Conservation (phyloP, 2,888 invertebrate genomes). For the Hyles lineata region DNA sequence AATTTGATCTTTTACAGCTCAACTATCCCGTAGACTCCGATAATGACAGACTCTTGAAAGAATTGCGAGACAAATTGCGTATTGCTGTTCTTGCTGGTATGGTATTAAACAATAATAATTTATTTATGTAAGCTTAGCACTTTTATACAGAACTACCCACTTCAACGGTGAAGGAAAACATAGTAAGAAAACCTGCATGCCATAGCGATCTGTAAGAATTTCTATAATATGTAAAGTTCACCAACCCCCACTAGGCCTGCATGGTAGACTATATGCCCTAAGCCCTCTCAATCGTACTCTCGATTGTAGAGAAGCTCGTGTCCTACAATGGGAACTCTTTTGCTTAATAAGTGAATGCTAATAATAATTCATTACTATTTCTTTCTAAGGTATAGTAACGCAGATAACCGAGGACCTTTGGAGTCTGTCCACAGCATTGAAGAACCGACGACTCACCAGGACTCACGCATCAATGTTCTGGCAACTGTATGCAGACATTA, state of each 20-base stretch:
- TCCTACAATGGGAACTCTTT: too few species aligned
- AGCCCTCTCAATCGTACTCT: too few species aligned
- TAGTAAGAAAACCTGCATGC: too few species aligned
- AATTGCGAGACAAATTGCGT: slow-evolving; percentile 60
- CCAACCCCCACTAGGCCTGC: too few species aligned
- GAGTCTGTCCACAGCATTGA: slow-evolving; percentile 50
- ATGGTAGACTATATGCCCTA: too few species aligned
- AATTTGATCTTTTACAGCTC: slow-evolving; percentile 46
- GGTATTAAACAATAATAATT: slow-evolving; percentile 11
- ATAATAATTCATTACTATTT: not conserved
- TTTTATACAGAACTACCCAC: too few species aligned
- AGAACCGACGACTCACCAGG: slow-evolving; percentile 44
- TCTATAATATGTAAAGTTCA: too few species aligned
- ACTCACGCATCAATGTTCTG: slow-evolving; percentile 69
- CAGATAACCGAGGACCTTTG: slow-evolving; percentile 48
- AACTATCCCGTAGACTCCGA: slow-evolving; percentile 61
- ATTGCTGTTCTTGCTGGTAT: slow-evolving; percentile 60
- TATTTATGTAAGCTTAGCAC: too few species aligned
- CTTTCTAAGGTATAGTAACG: slow-evolving; percentile 53
- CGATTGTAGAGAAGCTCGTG: too few species aligned
- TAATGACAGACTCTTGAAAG: slow-evolving; percentile 44
- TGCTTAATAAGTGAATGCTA: too few species aligned
- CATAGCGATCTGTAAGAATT: too few species aligned
- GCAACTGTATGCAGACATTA: slow-evolving; percentile 62
- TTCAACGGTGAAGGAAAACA: too few species aligned